These are phyloP conservation scores for Andrena bicolor DNA, from an alignment of 2,888 invertebrate species.

Conservation along the genomic window DNA sequence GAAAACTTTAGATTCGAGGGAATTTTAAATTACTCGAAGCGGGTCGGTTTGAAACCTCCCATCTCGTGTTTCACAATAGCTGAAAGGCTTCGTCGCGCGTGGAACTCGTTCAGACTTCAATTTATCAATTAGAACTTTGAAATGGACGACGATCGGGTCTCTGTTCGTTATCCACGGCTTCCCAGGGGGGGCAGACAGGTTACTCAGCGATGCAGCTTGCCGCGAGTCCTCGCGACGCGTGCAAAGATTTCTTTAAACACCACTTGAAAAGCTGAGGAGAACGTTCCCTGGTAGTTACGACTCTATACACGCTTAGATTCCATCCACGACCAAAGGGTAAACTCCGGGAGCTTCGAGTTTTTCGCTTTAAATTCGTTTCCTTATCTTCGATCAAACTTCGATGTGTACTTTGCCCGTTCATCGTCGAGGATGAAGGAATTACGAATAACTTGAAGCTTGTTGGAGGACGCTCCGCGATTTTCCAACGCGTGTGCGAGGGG, in stretches of 20 bases:
- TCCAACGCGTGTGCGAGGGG: not conserved
- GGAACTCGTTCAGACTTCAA: conserved; percentile 41
- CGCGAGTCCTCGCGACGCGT: not conserved
- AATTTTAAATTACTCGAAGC: conserved; percentile 50
- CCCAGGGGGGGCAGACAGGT: not conserved
- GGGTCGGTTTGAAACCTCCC: not conserved
- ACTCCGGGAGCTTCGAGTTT: not conserved
- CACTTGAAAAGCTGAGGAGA: not conserved
- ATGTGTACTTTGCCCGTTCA: conserved; percentile 8
- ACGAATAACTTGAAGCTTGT: not conserved
- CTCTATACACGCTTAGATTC: conserved; percentile 15
- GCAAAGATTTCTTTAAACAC: not conserved
- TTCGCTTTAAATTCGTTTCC: not conserved
- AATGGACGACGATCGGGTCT: conserved; percentile 28
- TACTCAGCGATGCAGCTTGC: not conserved
- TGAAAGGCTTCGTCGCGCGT: conserved; percentile 7
- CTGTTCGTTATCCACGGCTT: conserved; percentile 7
- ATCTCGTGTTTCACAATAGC: conserved; percentile 10
- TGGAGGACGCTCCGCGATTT: not conserved
- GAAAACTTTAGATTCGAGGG: conserved; percentile 56
- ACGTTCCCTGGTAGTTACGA: not conserved
- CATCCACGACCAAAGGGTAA: not conserved
- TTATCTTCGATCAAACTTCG: not conserved
- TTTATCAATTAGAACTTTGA: conserved; percentile 57
- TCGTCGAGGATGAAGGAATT: not conserved